Conservation (phyloP, 2,888 invertebrate genomes). For the Calameuta filiformis region DNA sequence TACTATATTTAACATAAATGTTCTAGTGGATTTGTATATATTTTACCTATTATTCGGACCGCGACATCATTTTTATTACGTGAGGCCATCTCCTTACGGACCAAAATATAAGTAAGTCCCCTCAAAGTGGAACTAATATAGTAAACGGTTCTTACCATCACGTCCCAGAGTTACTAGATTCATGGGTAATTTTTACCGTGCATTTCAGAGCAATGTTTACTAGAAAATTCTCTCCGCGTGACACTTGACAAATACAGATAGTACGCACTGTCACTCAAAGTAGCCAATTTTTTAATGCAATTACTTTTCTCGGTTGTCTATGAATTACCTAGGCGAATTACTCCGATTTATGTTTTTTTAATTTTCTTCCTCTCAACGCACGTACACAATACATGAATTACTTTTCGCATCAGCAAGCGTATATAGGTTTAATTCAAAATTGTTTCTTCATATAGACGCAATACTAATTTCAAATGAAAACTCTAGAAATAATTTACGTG, state of each 20-base stretch:
- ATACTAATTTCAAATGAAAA: neutral
- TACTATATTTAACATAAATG: neutral
- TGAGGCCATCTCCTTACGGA: too few relatives aligned
- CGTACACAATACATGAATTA: neutral
- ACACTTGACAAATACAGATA: neutral
- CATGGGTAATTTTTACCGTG: too few relatives aligned
- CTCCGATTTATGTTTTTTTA: neutral
- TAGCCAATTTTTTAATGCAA: neutral
- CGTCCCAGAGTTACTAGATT: too few relatives aligned
- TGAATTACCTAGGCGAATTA: neutral
- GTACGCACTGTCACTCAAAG: neutral
- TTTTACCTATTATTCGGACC: neutral
- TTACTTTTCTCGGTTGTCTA: neutral
- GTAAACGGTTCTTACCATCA: too few relatives aligned
- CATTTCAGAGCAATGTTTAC: too few relatives aligned
- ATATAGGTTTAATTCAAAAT: neutral
- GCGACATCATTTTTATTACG: neutral
- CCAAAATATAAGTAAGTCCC: too few relatives aligned
- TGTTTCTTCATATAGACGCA: neutral
- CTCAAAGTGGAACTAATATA: too few relatives aligned
- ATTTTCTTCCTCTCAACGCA: neutral
- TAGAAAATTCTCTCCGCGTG: neutral
- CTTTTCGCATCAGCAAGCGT: neutral
- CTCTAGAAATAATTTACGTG: neutral
- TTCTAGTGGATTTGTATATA: neutral